A percentile compares a stretch with the other conserved stretches of the same genome.
Evolutionary conservation across 1,140 invertebrate species (phyloP).

Genomic region (Meloidogyne chitwoodi): DNA sequence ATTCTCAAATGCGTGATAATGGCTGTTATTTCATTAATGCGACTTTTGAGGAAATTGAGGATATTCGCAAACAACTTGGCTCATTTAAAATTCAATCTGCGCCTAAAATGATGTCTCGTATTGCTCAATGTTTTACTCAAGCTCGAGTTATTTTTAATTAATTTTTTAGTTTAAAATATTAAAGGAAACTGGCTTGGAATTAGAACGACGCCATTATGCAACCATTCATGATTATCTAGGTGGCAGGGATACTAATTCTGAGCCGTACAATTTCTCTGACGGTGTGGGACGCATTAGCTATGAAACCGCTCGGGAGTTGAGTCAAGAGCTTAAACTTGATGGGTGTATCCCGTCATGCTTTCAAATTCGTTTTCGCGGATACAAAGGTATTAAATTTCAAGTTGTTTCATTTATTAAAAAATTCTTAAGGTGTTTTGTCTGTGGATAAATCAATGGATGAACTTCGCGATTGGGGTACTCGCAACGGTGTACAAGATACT

Average conservation of each 20-base stretch:
- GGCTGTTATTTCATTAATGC: constrained; percentile 48
- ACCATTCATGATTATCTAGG: constrained; percentile 27
- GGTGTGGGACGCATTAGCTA: constrained; percentile 42
- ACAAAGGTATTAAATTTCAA: background rate
- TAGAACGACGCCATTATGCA: constrained; percentile 30
- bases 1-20: constrained; percentile 48
- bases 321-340: constrained; percentile 26
- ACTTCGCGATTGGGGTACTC: constrained; percentile 37
- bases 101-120: constrained; percentile 49
- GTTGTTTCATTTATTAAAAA: background rate
- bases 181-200: constrained; percentile 26
- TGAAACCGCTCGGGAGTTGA: constrained; percentile 31
- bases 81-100: constrained; percentile 40
- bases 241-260: constrained; percentile 25
- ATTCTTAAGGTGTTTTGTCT: constrained; percentile 37
- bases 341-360: constrained; percentile 41
- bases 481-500: constrained; percentile 27
- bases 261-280: constrained; percentile 48
- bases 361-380: constrained; percentile 20
- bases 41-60: constrained; percentile 30
- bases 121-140: constrained; percentile 51
- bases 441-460: constrained; percentile 34
- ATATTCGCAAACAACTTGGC: constrained; percentile 35
- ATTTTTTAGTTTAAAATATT: constrained; percentile 15
- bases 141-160: constrained; percentile 23